These are phyloP conservation scores for Anastrepha obliqua DNA, from an alignment of 1,140 invertebrate species.

Conservation along the genomic window DNA sequence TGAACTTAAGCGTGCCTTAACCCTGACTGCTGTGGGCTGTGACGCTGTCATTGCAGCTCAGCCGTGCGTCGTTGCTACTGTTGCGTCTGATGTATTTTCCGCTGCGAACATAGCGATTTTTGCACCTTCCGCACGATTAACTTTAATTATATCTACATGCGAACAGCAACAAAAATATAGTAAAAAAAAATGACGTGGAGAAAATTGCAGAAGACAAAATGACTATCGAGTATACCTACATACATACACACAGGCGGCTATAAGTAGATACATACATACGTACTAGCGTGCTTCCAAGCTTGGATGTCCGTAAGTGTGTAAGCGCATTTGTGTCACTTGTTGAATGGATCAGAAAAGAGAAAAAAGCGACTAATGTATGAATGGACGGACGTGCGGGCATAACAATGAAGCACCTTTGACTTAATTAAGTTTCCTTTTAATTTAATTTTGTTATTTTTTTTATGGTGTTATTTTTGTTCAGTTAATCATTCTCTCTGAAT, in stretches of 20 bases:
- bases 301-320: background rate
- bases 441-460: background rate
- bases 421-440: conserved; percentile 49
- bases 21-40: background rate
- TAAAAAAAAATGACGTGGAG: background rate
- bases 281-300: background rate
- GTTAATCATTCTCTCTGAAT: background rate
- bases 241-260: background rate
- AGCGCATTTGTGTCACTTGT: background rate
- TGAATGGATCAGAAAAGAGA: background rate
- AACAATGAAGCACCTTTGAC: conserved; percentile 36
- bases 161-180: background rate
- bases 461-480: background rate
- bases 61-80: background rate
- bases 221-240: background rate
- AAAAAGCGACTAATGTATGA: background rate
- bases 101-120: conserved; percentile 44
- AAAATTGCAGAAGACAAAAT: conserved; percentile 33
- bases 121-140: conserved; percentile 51
- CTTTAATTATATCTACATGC: background rate
- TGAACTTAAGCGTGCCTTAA: conserved; percentile 49
- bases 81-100: conserved; percentile 8
- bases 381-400: background rate
- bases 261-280: background rate
- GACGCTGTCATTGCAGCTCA: background rate